phyloP scores from a whole-genome alignment of 92 coral and sea anemone species.

The Pocillopora grandis region DNA sequence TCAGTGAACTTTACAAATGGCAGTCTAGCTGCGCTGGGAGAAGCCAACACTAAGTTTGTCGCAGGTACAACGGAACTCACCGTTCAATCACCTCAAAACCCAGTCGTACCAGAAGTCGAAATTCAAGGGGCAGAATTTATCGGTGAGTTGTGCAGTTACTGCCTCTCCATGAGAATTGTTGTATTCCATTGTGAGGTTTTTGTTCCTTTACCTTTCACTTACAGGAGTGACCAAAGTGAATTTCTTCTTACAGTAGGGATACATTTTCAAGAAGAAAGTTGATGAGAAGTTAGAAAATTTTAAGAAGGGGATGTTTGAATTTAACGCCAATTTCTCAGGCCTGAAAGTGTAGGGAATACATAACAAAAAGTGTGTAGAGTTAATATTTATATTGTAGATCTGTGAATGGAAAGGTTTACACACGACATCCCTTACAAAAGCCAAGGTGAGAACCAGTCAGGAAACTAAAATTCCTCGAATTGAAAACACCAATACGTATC shows the following conservation, averaged over 20 bases:
- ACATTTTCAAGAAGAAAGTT: too few species aligned
- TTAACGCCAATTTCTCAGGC: too few species aligned
- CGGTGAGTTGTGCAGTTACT: constrained; percentile 49
- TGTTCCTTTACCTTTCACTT: background rate
- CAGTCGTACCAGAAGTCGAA: constrained; percentile 47
- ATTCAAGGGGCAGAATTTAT: constrained; percentile 48
- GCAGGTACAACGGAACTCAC: constrained; percentile 24
- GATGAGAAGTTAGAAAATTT: too few species aligned
- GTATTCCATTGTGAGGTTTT: background rate
- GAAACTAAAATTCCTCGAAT: background rate
- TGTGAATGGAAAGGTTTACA: too few species aligned
- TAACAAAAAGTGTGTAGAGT: too few species aligned
- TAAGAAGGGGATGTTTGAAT: too few species aligned
- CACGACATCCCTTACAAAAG: too few species aligned
- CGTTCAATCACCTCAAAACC: constrained; percentile 33
- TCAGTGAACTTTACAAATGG: constrained; percentile 34
- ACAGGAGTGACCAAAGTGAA: too few species aligned
- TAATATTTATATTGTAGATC: too few species aligned
- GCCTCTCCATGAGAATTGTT: background rate
- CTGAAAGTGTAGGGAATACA: too few species aligned
- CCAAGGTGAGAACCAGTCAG: too few species aligned
- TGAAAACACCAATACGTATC: background rate
- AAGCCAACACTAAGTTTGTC: constrained; percentile 50
- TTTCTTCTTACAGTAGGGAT: too few species aligned
- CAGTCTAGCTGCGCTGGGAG: constrained; percentile 31